A percentile compares a stretch with the other conserved stretches of the same genome.
These are phyloP conservation scores for Felis chaus DNA, from an alignment of 2,113 vertebrate species.

Conservation along the genomic window DNA sequence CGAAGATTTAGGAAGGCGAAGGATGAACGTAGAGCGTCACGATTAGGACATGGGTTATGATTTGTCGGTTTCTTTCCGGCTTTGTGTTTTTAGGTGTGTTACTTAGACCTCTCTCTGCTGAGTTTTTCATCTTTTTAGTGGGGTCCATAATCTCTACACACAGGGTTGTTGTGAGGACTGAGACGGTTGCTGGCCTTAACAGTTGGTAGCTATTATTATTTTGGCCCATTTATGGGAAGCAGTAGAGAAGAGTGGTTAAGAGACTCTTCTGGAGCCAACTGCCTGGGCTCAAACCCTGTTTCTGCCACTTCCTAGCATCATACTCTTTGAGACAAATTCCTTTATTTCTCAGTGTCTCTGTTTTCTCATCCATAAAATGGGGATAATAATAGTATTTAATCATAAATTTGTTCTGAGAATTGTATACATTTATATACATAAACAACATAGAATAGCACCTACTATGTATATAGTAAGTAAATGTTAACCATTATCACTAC, in stretches of 20 bases:
- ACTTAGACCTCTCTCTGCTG: background rate
- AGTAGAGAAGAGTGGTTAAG: background rate
- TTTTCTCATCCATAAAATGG: background rate
- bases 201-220: background rate
- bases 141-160: background rate
- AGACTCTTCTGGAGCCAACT: background rate
- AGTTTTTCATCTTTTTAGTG: constrained; percentile 13
- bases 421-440: background rate
- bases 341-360: background rate
- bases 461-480: background rate
- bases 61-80: background rate
- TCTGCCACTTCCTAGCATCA: background rate
- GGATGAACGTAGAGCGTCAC: background rate
- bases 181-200: background rate
- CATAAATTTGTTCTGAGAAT: background rate
- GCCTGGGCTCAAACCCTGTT: background rate
- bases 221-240: background rate
- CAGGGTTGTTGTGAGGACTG: background rate
- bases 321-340: background rate
- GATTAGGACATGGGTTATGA: background rate
- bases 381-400: background rate
- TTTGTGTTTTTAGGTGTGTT: background rate
- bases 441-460: background rate
- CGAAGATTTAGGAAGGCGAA: background rate
- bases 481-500: background rate